Base-by-base conservation (phyloP, 2,888 invertebrate genomes). In the Papilio demoleus region DNA sequence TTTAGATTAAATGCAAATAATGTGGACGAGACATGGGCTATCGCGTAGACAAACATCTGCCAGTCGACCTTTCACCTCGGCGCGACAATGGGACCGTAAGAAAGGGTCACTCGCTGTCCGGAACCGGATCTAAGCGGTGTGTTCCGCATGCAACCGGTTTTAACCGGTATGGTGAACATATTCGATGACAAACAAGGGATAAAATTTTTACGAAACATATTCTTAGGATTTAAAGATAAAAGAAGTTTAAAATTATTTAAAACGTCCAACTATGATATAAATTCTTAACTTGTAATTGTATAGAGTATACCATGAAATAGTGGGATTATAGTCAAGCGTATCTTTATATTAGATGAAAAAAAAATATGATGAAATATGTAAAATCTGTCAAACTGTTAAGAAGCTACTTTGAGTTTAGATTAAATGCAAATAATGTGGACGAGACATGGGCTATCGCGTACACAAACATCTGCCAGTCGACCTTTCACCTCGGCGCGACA, bases 31-130 rank as follows among this genome's bases (percentile, higher is more conserved):
- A 45, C 63, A 19, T 40, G 68, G 64, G 59, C 40, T 64, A 68
- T 64, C 62, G 68, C 42, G 50, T 45, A 24, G 27, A 34, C 40
- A 12, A 78, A 84, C 88, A 88, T 89, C 90, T 88, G 90, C 81
- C 77, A 38, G 67, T 73, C 76, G 80, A 82, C 83, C 85, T 84
- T 81, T 81, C 76, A 83, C 82, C 79, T 72, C 71, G 68, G 70
- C 68, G 74, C 72, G 68, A 87, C 83, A 86, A 87, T 79, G 75
- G 79, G 72, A 76, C 76, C 75, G 75, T 75, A 88, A 90, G 88
- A 85, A 90, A 83, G 88, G 88, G 89, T 88, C 78, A 77, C 77
- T 84, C 79, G 77, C 76, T 82, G 87, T 85, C 81, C 87, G 82
- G 72, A 84, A 87, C 89, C 87, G 87, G 88, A 86, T 85, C 77